Base-by-base conservation (phyloP, 2,888 invertebrate genomes). In the Polia nebulosa region DNA sequence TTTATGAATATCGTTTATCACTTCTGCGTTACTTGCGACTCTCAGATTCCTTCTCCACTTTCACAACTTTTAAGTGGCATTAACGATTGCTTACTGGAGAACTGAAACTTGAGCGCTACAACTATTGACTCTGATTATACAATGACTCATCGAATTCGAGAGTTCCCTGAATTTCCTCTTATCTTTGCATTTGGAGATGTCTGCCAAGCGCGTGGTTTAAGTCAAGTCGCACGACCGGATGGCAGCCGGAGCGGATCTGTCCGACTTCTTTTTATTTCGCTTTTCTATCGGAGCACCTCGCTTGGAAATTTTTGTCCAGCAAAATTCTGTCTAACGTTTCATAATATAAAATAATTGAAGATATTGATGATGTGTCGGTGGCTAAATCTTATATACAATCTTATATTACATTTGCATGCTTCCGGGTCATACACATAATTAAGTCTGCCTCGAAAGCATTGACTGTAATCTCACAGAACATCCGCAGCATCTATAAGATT, bases 111-210 rank as follows among this genome's bases (percentile, higher is more conserved):
- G 29, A 51, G 20, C 17, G 25, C 25, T 27, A 36, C 20, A 55
- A 75, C 55, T 59, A 64, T 64, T 45, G 76, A 9, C 36, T 75
- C 11, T 51, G 7, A 44, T n/a, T 52, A n/a, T 25, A 34, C 34
- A 20, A 13, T 4, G n/a, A 56, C 36, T 15, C 41, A 55, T 49
- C 17, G 11, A 55, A 49, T 39, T 45, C 11, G 41, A 47, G 22
- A 58, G 20, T 44, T 32, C 44, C 6, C 34, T 39, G 32, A 32
- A 59, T 63, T 53, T 58, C 32, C 61, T 39, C 22, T 41, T 51
- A 45, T 61, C 27, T 65, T 57, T 47, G 49, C 25, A 36, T 64
- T 56, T 3, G 15, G 29, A 60, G 47, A 51, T 25, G 29, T 52
- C n/a, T 9, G 11, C 17, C 27, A 32, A 39, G 5, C 57, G 45